Evolutionary conservation across 2,888 invertebrate species (phyloP).

Genomic region (Apomyelois bistriatella): DNA sequence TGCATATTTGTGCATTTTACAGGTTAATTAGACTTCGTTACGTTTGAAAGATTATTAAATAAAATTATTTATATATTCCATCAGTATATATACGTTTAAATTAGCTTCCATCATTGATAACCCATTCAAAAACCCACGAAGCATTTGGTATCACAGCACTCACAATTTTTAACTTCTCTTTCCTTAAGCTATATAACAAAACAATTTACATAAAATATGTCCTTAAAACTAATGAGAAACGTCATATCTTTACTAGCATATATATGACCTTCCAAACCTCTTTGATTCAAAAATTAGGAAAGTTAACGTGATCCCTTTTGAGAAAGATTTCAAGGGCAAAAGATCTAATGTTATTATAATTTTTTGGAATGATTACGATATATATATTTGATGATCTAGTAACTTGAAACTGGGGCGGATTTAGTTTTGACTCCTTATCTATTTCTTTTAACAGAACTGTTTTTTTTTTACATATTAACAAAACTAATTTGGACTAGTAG

Average conservation of each 20-base stretch:
- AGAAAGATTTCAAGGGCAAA: conserved; percentile 23
- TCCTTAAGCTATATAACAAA: conserved; percentile 59
- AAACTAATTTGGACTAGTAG: conserved; percentile 10
- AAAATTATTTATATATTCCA: background rate
- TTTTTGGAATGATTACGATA: conserved; percentile 16
- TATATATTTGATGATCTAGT: conserved; percentile 17
- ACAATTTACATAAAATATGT: conserved; percentile 39
- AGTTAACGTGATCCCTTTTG: background rate
- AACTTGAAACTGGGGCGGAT: conserved; percentile 33
- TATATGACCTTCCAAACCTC: conserved; percentile 29
- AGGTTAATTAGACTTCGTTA: conserved; percentile 15
- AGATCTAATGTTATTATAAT: conserved; percentile 3
- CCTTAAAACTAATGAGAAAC: conserved; percentile 46
- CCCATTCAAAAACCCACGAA: conserved; percentile 45
- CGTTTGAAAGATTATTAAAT: conserved; percentile 11
- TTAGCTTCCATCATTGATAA: conserved; percentile 34
- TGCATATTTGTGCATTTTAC: conserved; percentile 18
- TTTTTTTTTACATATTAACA: conserved; percentile 10
- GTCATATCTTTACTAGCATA: conserved; percentile 21
- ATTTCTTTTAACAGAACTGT: conserved; percentile 10
- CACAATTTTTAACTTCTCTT: conserved; percentile 46
- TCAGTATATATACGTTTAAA: conserved; percentile 18
- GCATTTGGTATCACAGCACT: conserved; percentile 71
- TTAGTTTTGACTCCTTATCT: conserved; percentile 17
- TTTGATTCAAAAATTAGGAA: conserved; percentile 22